Evolutionary conservation across 2,113 vertebrate species (phyloP), one percentile per base, ranked within the genome.

Genomic region (Psettodes erumei): DNA sequence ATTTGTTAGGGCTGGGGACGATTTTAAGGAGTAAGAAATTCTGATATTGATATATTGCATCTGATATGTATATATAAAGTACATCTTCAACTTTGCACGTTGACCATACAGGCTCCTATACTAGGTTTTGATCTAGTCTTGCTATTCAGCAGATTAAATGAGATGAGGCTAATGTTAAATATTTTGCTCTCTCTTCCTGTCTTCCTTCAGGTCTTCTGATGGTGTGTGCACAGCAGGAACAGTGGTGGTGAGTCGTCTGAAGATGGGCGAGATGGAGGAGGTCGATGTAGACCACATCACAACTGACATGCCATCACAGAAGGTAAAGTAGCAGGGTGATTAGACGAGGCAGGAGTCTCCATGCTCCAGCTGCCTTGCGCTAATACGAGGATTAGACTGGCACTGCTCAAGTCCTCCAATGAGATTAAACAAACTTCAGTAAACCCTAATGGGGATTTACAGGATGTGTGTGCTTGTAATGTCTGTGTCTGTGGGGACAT

Each of bases 241-340:
- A 59, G 95, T 98, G 92, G 95, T 98, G 93, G 95, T 99, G 89
- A 96, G 91, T 81, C 93, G 95, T 50, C 81, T 98, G 94, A 98
- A 94, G 93, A 99, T 98, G 97, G 95, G 97, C 62, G 96, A 99
- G 92, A 95, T 95, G 42, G 96, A 98, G 82, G 96, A 97, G 71
- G 96, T 92, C 1, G 95, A 96, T 67, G 76, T 95, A 0, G 95
- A 96, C 83, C 95, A 96, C 86, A 93, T 96, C 83, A 88, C 94
- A 32, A 90, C 95, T 75, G 96, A 98, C 37, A 69, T 79, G 54
- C 76, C 89, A 2, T 82, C 84, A 16, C 89, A 90, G 63, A 90
- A 89, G 86, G 89, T 93, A 88, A 75, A 58, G 8, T 3, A 64
- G 18, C 67, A 16, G 61, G 12, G 28, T 32, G 28, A 27, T 6